These are phyloP conservation scores for Muscidifurax raptorellus DNA, from an alignment of 1,140 invertebrate species.

Conservation along the genomic window DNA sequence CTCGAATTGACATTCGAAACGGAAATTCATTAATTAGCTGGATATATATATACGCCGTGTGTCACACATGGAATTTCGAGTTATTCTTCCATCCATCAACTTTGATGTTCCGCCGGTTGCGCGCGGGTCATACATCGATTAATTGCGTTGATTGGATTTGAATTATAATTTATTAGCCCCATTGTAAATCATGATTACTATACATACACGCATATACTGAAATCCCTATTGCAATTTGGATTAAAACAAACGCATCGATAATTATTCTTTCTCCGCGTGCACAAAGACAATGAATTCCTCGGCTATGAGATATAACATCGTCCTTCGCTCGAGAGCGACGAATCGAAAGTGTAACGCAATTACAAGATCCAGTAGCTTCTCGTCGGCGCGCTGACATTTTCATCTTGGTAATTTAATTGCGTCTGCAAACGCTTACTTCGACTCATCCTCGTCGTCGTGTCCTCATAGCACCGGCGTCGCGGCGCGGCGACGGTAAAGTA, in stretches of 20 bases:
- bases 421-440: conserved; percentile 24
- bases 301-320: no score
- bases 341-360: conserved; percentile 31
- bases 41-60: not conserved
- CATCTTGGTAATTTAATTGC: conserved; percentile 42
- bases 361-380: not conserved
- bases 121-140: not conserved
- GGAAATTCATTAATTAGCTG: conserved; percentile 13
- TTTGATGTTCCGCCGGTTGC: not conserved
- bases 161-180: conserved; percentile 23
- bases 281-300: not conserved
- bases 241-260: no score
- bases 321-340: not conserved
- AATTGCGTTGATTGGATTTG: conserved; percentile 10
- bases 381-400: conserved; percentile 15
- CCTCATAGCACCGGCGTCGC: not conserved
- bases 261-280: not conserved
- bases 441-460: not conserved
- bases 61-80: not conserved
- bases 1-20: conserved; percentile 13
- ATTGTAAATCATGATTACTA: not conserved
- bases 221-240: no score
- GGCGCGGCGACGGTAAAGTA: conserved; percentile 5
- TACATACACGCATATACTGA: no score
- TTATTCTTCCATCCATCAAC: conserved; percentile 11